Conservation (phyloP, 2,888 invertebrate genomes). For the Parnassius apollo region DNA sequence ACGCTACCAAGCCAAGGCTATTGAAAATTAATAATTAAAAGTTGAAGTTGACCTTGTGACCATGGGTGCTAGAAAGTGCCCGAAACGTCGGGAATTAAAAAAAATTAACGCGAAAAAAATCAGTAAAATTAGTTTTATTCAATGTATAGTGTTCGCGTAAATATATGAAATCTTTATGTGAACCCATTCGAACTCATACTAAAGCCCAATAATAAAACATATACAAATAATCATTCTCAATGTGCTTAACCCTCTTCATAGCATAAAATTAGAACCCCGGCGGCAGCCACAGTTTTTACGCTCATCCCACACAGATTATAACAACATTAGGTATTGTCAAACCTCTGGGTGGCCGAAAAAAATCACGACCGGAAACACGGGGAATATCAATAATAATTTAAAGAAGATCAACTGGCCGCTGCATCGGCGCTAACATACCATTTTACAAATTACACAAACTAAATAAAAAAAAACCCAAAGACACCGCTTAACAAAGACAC, state of each 20-base stretch:
- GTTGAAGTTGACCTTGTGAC: too few relatives aligned
- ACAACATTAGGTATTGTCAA: conserved; percentile 25
- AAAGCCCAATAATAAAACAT: too few relatives aligned
- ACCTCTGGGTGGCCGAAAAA: conserved; percentile 44
- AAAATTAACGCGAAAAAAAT: too few relatives aligned
- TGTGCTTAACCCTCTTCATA: neutral
- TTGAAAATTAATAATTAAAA: too few relatives aligned
- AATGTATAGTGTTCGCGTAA: too few relatives aligned
- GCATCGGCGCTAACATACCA: conserved; percentile 73
- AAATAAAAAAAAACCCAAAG: conserved; percentile 51
- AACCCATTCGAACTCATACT: too few relatives aligned
- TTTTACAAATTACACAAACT: conserved; percentile 75
- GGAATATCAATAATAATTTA: conserved; percentile 65
- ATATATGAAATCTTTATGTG: too few relatives aligned
- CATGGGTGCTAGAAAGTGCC: too few relatives aligned
- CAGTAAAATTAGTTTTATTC: too few relatives aligned
- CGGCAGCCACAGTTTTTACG: conserved; percentile 12
- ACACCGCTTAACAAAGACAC: conserved; percentile 60
- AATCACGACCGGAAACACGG: conserved; percentile 60
- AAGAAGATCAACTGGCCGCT: conserved; percentile 52
- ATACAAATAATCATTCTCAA: too few relatives aligned
- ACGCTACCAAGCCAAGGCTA: too few relatives aligned
- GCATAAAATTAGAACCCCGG: conserved; percentile 9
- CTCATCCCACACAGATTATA: conserved; percentile 20
- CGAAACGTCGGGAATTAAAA: too few relatives aligned